Evolutionary conservation across 2,113 vertebrate genomes (phyloP).

Genomic region (Haemorhous mexicanus): DNA sequence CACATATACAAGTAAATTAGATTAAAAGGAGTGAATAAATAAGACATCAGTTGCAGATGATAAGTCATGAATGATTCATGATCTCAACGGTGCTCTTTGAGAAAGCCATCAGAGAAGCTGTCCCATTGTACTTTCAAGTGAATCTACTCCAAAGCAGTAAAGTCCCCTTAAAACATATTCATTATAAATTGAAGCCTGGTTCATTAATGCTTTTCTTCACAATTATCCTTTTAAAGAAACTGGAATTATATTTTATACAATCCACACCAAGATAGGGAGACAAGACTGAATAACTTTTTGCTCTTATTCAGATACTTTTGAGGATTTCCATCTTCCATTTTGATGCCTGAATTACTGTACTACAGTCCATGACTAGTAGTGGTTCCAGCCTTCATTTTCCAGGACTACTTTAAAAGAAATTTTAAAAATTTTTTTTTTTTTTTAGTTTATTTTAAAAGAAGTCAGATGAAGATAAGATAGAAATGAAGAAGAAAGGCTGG

Average conservation of each 20-base stretch:
- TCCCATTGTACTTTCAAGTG: not conserved
- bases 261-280: not conserved
- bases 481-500: not conserved
- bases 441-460: not conserved
- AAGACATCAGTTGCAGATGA: constrained; percentile 29
- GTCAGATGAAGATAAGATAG: not conserved
- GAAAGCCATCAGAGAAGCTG: not conserved
- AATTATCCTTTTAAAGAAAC: not conserved
- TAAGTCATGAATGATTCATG: constrained; percentile 16
- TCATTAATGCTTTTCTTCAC: not conserved
- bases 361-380: not conserved
- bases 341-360: not conserved
- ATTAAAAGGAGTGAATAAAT: constrained; percentile 23
- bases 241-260: not conserved
- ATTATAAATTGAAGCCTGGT: not conserved
- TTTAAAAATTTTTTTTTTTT: not conserved
- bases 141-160: constrained; percentile 5
- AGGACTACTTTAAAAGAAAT: not conserved
- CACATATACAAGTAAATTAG: constrained; percentile 21
- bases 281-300: not conserved
- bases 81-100: not conserved
- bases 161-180: not conserved
- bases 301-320: not conserved
- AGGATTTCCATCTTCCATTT: not conserved
- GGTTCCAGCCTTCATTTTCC: not conserved